These are phyloP conservation scores for Aethina tumida DNA, from an alignment of 1,140 invertebrate genomes.

Conservation along the genomic window DNA sequence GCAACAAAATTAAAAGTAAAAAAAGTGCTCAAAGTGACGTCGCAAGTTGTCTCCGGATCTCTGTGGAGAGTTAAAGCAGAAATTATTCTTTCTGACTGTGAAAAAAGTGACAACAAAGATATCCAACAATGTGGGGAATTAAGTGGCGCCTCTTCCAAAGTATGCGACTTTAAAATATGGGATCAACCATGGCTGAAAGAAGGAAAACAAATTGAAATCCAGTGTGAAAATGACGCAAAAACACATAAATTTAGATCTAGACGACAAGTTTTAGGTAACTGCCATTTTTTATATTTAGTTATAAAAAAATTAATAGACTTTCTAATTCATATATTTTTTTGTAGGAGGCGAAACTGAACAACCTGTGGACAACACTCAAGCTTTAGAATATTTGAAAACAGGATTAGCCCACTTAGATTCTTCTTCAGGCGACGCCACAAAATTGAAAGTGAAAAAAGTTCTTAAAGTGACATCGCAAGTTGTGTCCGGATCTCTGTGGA, in stretches of 20 bases:
- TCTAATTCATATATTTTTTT: too few relatives aligned
- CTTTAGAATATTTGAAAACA: constrained; percentile 9
- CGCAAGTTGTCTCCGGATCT: constrained; percentile 37
- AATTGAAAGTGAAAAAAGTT: constrained; percentile 14
- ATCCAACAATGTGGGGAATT: constrained; percentile 15
- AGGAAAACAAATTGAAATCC: constrained; percentile 39
- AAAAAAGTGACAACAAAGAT: constrained; percentile 28
- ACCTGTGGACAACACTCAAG: constrained; percentile 4
- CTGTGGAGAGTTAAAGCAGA: constrained; percentile 40
- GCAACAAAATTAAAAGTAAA: constrained; percentile 33
- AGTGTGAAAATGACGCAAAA: constrained; percentile 34
- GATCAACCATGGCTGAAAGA: constrained; percentile 49
- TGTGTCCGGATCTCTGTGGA: constrained; percentile 11
- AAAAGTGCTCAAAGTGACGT: constrained; percentile 31
- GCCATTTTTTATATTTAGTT: too few relatives aligned
- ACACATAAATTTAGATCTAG: constrained; percentile 11
- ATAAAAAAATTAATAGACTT: too few relatives aligned
- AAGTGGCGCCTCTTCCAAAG: constrained; percentile 24
- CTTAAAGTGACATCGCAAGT: constrained; percentile 9
- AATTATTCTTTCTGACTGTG: constrained; percentile 41
- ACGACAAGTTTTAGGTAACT: too few relatives aligned
- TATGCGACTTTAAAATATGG: constrained; percentile 43
- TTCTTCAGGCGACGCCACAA: constrained; percentile 6
- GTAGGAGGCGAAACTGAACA: constrained; percentile 1
- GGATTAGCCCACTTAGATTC: constrained; percentile 14